Percentiles rank a stretch among this genome's conserved stretches.
Conservation (phyloP, 2,888 invertebrate genomes). For the Lottia gigantea region DNA sequence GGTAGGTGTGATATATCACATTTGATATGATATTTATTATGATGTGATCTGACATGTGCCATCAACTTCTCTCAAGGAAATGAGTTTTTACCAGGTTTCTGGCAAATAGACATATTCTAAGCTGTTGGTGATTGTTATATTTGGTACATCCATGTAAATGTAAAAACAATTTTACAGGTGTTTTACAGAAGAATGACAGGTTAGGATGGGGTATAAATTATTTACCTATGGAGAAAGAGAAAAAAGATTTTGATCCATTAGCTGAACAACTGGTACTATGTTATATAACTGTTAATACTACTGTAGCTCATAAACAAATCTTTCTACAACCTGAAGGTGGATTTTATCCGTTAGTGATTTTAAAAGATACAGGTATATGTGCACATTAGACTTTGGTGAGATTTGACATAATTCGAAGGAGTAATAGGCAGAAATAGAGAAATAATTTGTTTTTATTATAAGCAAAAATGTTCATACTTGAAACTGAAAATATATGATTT, state of each 20-base stretch:
- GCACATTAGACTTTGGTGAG: background rate
- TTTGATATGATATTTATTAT: background rate
- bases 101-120: too few species aligned
- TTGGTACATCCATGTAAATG: too few species aligned
- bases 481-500: too few species aligned
- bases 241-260: conserved; percentile 50
- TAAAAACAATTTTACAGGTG: too few species aligned
- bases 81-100: too few species aligned
- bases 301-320: conserved; percentile 52
- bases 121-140: too few species aligned
- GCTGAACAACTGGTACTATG: conserved; percentile 59
- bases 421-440: background rate
- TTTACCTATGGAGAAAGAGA: conserved; percentile 42
- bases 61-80: too few species aligned
- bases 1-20: conserved; percentile 40
- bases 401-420: background rate
- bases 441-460: too few species aligned
- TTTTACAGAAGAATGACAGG: conserved; percentile 12
- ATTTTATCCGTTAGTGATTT: conserved; percentile 56
- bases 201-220: conserved; percentile 65
- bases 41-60: too few species aligned
- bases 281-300: conserved; percentile 56
- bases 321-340: conserved; percentile 65
- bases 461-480: too few species aligned
- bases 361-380: conserved; percentile 50